Base-by-base conservation (phyloP, 2,797 vertebrate genomes). In the Lacerta agilis region DNA sequence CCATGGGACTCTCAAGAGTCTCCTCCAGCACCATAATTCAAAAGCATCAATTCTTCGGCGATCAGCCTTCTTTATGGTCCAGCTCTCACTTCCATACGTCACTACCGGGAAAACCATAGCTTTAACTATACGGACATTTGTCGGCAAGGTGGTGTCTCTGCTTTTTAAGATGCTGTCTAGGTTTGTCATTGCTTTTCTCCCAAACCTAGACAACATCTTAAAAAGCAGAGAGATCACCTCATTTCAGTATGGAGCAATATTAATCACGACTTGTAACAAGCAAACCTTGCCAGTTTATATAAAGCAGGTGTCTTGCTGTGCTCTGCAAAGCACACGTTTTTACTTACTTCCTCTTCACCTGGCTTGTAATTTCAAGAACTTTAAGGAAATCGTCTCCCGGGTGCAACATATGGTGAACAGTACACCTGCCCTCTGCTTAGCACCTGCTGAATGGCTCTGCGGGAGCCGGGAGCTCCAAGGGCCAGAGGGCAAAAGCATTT, bases 371-470 rank as follows among this genome's bases (percentile, higher is more conserved):
- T 95, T 95, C 94, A 94, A 95, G 94, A 92, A 85, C 55, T 94
- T 91, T 67, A 92, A 94, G 93, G 95, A 95, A 92, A 96, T 79
- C 33, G 23, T 86, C 92, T 18, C 2, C 93, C 87, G 64, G 84
- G 83, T 69, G 78, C 92, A 90, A 91, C 97, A 97, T 97, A 97
- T 97, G 97, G 96, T 76, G 66, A 92, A 89, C 67, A 41, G 69
- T 82, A 95, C 97, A 98, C 98, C 98, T 98, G 98, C 97, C 95
- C 91, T 4, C 10, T 78, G 94, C 86, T 93, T 94, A 96, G 95
- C 98, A 98, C 98, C 98, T 98, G 98, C 98, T 95, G 94, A 93
- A 92, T 87, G 8, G 61, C 94, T 73, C 82, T 36, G 75, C 43
- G 88, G 87, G 81, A 79, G 92, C 87, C 91, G 86, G 64, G 7